phyloP scores from a whole-genome alignment of 2,888 invertebrate genomes.

The Monoplex corrugatus region DNA sequence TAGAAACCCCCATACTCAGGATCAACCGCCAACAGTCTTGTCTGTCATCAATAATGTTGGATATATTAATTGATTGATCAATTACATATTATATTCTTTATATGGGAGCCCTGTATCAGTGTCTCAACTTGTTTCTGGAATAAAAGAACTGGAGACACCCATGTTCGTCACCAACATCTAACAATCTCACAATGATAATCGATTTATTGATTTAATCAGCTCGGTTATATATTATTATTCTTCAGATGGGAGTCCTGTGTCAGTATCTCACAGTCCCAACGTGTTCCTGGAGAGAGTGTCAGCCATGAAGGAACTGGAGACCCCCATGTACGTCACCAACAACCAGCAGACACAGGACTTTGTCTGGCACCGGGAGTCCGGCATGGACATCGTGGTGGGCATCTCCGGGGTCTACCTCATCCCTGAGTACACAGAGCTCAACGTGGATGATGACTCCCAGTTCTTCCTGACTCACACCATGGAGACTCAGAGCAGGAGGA shows the following conservation, averaged over 20 bases:
- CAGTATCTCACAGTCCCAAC: conserved; percentile 70
- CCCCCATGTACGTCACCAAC: conserved; percentile 73
- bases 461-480: conserved; percentile 65
- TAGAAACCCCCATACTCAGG: conserved; percentile 73
- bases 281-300: conserved; percentile 78
- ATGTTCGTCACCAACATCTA: conserved; percentile 62
- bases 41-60: no score
- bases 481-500: conserved; percentile 65
- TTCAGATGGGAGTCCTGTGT: conserved; percentile 54
- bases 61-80: no score
- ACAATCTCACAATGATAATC: conserved; percentile 70
- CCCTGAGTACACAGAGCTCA: conserved; percentile 78
- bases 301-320: conserved; percentile 70
- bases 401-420: conserved; percentile 76
- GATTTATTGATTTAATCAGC: neutral
- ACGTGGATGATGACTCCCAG: conserved; percentile 72
- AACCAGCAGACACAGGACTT: conserved; percentile 75
- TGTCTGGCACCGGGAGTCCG: conserved; percentile 75
- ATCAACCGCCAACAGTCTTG: conserved; percentile 75
- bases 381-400: conserved; percentile 76
- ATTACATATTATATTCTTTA: no score
- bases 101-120: no score
- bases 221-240: neutral
- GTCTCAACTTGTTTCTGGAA: no score
- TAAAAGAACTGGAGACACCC: conserved; percentile 17